Conservation (phyloP, 1,140 invertebrate genomes). For the Pseudomyrmex concolor region DNA sequence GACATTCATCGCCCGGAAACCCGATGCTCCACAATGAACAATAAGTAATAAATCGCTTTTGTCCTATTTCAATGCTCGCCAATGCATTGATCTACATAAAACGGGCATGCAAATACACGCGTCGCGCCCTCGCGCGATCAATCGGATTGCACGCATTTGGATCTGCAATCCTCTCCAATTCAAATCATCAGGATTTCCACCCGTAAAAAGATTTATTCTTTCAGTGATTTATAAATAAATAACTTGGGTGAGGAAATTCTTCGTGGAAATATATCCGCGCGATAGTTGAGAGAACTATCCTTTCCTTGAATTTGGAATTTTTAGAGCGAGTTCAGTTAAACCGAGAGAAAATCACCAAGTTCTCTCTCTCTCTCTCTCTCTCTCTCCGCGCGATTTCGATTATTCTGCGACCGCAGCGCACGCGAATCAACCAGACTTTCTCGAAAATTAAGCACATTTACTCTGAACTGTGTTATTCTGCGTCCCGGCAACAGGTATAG, state of each 20-base stretch:
- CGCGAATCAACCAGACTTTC: slow-evolving; percentile 37
- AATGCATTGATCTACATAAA: background rate
- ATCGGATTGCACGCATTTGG: background rate
- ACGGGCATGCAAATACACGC: background rate
- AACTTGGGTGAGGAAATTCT: background rate
- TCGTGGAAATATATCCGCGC: background rate
- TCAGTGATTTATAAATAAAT: background rate
- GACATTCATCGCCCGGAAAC: slow-evolving; percentile 10
- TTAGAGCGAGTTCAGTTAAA: background rate
- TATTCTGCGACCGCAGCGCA: slow-evolving; percentile 40
- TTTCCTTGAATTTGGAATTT: background rate
- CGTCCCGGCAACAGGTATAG: background rate
- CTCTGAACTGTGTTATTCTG: slow-evolving; percentile 15
- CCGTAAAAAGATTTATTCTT: background rate
- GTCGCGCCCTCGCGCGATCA: slow-evolving; percentile 4
- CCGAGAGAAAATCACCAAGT: background rate
- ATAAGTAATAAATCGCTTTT: slow-evolving; percentile 29
- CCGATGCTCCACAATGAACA: slow-evolving; percentile 24
- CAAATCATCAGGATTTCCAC: background rate
- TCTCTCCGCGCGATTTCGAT: slow-evolving; percentile 50
- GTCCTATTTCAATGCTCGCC: slow-evolving; percentile 1
- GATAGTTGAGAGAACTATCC: background rate
- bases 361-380: background rate
- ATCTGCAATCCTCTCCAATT: background rate
- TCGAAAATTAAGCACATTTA: slow-evolving; percentile 61